Conservation (phyloP, 2,113 vertebrate genomes). For the Corythornis madagascariensis region DNA sequence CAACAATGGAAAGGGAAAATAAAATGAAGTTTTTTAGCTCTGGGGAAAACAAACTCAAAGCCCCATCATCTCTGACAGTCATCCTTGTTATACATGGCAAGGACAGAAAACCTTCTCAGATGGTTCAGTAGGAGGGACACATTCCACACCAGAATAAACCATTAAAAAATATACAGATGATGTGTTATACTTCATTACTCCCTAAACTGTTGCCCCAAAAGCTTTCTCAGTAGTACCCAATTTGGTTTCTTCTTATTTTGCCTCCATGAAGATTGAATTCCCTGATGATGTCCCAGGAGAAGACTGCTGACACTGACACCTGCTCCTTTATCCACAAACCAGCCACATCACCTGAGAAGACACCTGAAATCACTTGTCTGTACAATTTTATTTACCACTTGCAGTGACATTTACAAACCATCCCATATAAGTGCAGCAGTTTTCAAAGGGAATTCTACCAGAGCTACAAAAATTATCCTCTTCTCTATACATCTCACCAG, state of each 20-base stretch:
- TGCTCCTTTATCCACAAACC: rapidly evolving
- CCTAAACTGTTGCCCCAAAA: not conserved
- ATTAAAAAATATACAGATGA: no score
- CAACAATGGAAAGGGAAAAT: not conserved
- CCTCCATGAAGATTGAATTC: not conserved
- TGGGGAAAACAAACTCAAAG: not conserved
- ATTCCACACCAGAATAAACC: not conserved
- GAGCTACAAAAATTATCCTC: slow-evolving; percentile 37
- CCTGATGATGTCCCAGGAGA: not conserved
- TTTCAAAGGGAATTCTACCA: not conserved
- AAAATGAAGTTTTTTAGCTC: not conserved
- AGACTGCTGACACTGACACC: rapidly evolving
- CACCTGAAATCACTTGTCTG: not conserved
- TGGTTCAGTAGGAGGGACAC: rapidly evolving
- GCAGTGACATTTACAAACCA: slow-evolving; percentile 45
- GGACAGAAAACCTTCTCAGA: not conserved
- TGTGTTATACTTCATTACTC: not conserved
- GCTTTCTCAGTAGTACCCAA: not conserved
- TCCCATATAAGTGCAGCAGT: not conserved
- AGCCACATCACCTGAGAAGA: not conserved
- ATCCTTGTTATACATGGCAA: not conserved
- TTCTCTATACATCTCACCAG: not conserved
- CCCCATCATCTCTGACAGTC: not conserved
- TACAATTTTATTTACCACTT: slow-evolving; percentile 56
- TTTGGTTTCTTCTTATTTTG: not conserved